phyloP scores from a whole-genome alignment of 2,113 vertebrate species.

The Cyprinus carpio region DNA sequence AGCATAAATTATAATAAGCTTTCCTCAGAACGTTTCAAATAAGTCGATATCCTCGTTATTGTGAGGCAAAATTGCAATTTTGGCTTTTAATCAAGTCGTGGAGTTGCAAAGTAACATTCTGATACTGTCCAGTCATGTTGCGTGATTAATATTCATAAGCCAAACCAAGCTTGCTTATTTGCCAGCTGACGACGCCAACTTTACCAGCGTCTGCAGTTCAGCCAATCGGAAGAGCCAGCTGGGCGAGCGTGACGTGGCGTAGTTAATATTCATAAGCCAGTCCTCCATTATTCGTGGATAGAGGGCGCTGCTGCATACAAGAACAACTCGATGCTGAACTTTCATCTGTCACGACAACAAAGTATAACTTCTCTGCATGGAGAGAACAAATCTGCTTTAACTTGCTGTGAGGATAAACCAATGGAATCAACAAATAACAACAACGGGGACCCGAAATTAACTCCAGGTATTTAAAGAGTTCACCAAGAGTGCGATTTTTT shows the following conservation, averaged over 20 bases:
- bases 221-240: not conserved
- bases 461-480: not conserved
- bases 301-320: not conserved
- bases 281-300: not conserved
- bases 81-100: not conserved
- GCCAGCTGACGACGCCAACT: not conserved
- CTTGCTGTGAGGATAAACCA: not conserved
- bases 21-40: not conserved
- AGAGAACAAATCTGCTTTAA: not conserved
- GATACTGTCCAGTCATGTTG: not conserved
- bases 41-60: not conserved
- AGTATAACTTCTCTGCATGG: not conserved
- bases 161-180: too few relatives aligned
- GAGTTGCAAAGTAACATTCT: not conserved
- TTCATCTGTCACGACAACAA: constrained; percentile 22
- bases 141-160: not conserved
- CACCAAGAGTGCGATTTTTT: not conserved
- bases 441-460: not conserved
- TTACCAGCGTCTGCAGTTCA: not conserved
- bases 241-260: not conserved
- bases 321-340: not conserved
- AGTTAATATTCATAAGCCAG: not conserved
- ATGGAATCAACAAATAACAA: constrained; percentile 9
- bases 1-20: not conserved
- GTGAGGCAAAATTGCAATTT: not conserved